Evolutionary conservation across 1,140 invertebrate genomes (phyloP).

Genomic region (Ylistrum balloti): DNA sequence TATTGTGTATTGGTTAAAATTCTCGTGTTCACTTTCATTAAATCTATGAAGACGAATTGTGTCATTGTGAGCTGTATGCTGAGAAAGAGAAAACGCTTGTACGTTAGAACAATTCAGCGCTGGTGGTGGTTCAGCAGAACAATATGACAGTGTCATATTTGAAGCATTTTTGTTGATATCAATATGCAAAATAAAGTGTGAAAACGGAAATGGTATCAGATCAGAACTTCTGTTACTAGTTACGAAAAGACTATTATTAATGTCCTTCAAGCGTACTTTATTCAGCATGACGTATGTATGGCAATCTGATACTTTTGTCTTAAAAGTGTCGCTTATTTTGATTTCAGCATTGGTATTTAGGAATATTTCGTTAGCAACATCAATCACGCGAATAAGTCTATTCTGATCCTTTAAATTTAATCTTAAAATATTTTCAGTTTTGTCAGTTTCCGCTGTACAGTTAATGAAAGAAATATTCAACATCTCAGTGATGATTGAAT

Average conservation of each 20-base stretch:
- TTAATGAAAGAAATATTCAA: background rate
- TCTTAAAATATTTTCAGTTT: background rate
- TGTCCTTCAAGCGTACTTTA: background rate
- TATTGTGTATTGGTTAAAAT: background rate
- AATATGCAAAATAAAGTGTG: background rate
- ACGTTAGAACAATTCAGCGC: background rate
- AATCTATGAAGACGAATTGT: background rate
- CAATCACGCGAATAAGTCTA: background rate
- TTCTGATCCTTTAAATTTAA: background rate
- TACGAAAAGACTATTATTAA: background rate
- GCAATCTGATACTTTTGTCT: background rate
- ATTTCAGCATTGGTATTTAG: background rate
- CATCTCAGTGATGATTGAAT: background rate
- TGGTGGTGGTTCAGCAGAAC: background rate
- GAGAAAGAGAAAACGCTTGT: background rate
- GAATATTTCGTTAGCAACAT: background rate
- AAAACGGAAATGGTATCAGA: background rate
- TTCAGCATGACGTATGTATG: background rate
- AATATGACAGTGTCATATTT: background rate
- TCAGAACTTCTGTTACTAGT: background rate
- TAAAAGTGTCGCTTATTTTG: background rate
- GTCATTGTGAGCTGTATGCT: background rate
- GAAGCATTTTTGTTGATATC: background rate
- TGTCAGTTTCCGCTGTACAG: background rate
- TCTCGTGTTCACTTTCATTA: background rate